These are phyloP conservation scores for Aphaenogaster floridana DNA, from an alignment of 1,140 invertebrate species.

Conservation along the genomic window DNA sequence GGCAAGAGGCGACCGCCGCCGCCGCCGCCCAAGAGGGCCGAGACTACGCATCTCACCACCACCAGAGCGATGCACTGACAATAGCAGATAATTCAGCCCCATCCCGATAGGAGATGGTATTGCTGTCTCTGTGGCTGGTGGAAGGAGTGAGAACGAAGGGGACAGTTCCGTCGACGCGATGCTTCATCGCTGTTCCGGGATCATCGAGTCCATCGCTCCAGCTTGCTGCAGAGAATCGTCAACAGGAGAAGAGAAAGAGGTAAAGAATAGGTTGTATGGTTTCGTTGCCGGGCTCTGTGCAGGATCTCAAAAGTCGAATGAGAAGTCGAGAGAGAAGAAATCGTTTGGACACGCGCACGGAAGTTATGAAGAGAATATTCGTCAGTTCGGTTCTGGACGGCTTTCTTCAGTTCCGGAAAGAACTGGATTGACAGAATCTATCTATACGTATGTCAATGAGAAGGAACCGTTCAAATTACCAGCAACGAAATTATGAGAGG, in stretches of 20 bases:
- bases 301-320: background rate
- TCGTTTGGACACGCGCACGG: background rate
- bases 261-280: constrained; percentile 8
- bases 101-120: constrained; percentile 80
- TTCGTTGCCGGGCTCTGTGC: constrained; percentile 15
- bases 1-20: constrained; percentile 90
- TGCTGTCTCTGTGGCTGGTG: constrained; percentile 84
- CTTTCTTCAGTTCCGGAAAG: background rate
- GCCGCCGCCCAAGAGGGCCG: constrained; percentile 92
- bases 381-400: background rate
- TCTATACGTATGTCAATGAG: background rate
- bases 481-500: background rate
- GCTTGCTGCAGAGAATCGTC: background rate
- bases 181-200: constrained; percentile 44
- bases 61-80: constrained; percentile 86
- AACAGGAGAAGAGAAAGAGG: background rate
- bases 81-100: constrained; percentile 84
- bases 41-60: constrained; percentile 91
- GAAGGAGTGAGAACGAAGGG: constrained; percentile 78
- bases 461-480: background rate
- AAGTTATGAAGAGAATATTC: background rate
- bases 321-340: background rate
- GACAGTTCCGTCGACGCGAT: constrained; percentile 26
- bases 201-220: constrained; percentile 21
- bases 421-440: background rate